phyloP scores from a whole-genome alignment of 2,888 invertebrate genomes.

The Unio delphinus region DNA sequence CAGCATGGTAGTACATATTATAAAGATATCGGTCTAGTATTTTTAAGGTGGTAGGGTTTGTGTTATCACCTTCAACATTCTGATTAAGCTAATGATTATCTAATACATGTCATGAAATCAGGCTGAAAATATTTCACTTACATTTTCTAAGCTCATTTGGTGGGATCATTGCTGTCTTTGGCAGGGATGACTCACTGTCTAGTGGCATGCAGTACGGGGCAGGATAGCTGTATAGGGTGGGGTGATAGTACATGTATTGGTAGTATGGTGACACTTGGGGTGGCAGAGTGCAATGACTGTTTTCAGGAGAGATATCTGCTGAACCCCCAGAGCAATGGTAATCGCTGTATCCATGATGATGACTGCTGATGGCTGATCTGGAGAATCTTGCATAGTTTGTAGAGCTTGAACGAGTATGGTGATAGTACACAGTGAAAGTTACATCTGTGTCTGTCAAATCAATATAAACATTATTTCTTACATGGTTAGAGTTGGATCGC shows the following conservation, averaged over 20 bases:
- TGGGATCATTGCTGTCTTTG: slow-evolving; percentile 62
- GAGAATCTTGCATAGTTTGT: slow-evolving; percentile 32
- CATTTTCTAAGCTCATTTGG: slow-evolving; percentile 63
- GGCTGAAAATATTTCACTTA: slow-evolving; percentile 38
- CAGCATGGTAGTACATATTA: too few relatives aligned
- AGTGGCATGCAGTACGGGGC: slow-evolving; percentile 49
- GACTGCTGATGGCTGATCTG: slow-evolving; percentile 18
- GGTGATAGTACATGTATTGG: slow-evolving; percentile 44
- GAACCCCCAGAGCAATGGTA: slow-evolving; percentile 7
- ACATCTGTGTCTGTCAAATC: slow-evolving; percentile 67
- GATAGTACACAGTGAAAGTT: slow-evolving; percentile 61
- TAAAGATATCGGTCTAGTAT: too few relatives aligned
- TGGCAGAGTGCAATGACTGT: slow-evolving; percentile 13
- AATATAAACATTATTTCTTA: slow-evolving; percentile 58
- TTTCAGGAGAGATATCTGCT: slow-evolving; percentile 17
- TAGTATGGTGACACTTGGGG: slow-evolving; percentile 25
- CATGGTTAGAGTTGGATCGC: slow-evolving; percentile 29
- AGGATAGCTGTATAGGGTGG: slow-evolving; percentile 41
- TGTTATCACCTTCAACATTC: too few relatives aligned
- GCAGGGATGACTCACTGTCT: slow-evolving; percentile 43
- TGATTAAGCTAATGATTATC: too few relatives aligned
- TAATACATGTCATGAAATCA: too few relatives aligned
- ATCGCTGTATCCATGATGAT: slow-evolving; percentile 18
- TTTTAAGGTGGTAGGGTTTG: too few relatives aligned
- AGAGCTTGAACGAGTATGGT: slow-evolving; percentile 50